Base-by-base conservation (phyloP, 2,888 invertebrate species). In the Palloptera scutellata region DNA sequence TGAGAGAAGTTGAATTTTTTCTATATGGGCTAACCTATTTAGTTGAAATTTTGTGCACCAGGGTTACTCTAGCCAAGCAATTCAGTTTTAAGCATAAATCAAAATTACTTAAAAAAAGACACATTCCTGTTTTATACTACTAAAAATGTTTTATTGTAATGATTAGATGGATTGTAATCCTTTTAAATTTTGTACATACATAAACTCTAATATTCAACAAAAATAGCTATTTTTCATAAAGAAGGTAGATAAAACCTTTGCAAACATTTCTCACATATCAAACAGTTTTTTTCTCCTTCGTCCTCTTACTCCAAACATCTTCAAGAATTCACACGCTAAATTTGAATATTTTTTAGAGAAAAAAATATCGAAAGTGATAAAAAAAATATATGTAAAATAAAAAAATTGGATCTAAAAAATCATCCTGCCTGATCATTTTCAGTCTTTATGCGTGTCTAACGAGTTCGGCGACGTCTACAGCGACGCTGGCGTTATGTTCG, bases 371-470 rank as follows among this genome's bases (percentile, higher is more conserved):
- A 78, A 79, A 79, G 76, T 77, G 75, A 74, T 74, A 76, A 75
- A 78, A 74, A 76, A 68, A n/a, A n/a, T n/a, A n/a, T n/a, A 40
- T 67, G 17, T 67, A 48, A 53, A 62, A 64, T 62, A 70, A 66
- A 68, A 71, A 67, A 69, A 69, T 74, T 73, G 74, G 58, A 66
- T 51, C 43, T 53, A 43, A 75, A 75, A 76, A 73, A 70, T 76
- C 70, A 75, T 77, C 70, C 78, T 71, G 40, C 59, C 51, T 59
- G 43, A 45, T 64, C 40, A 17, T 19, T 57, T 68, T 74, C 71
- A 70, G 55, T 62, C 70, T 64, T 71, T 71, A 75, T 77, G 80
- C 77, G 79, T 78, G 73, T 79, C 80, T 76, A 78, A 80, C 78
- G 72, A 76, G 74, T 72, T 30, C 51, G 41, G 12, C 54, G 51